Evolutionary conservation across 2,888 invertebrate species (phyloP), one percentile per base, ranked within the genome.

Genomic region (Plebejus melissa): DNA sequence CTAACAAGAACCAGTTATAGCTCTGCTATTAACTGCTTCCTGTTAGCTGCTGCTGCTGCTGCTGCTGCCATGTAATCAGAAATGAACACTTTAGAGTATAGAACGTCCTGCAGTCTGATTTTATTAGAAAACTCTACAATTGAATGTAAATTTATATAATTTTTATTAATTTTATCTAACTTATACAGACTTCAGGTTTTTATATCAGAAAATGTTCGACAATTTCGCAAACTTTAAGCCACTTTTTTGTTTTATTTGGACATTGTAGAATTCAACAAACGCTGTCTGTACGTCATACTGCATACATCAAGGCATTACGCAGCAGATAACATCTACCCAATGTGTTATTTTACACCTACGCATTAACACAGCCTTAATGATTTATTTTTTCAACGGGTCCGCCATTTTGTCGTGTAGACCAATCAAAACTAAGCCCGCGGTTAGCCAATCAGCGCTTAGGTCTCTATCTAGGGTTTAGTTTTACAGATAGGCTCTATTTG

Each of bases 351-450:
- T 16, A 65, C 32, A 32, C 65, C 46, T 28, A 46, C 71, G 41
- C 41, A 71, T 71, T 71, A 71, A 22, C 5, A 46, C 72, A 72
- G 65, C 65, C 72, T 50, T 72, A 32, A 72, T 72, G 72, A 71
- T 72, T 72, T 32, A 50, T 32, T 72, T 72, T 72, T 72, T 54
- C 54, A 46, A 46, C 46, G 22, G 9, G 71, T n/a, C 70, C 74
- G 75, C 76, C 77, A 74, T 78, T 28, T 72, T 65, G 69, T 74
- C 41, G 74, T 72, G 74, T 71, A n/a, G 46, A 71, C 85, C 85
- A 85, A 84, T 85, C 82, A 81, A 79, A 82, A 69, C 74, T 76
- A 76, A 80, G 82, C 78, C 80, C 78, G 77, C 6, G 77, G 76
- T 74, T 78, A 41, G 72, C 77, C 80, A 78, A 78, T 85, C 84